These are phyloP conservation scores for Macaria notata DNA, from an alignment of 2,888 invertebrate species.

Conservation along the genomic window DNA sequence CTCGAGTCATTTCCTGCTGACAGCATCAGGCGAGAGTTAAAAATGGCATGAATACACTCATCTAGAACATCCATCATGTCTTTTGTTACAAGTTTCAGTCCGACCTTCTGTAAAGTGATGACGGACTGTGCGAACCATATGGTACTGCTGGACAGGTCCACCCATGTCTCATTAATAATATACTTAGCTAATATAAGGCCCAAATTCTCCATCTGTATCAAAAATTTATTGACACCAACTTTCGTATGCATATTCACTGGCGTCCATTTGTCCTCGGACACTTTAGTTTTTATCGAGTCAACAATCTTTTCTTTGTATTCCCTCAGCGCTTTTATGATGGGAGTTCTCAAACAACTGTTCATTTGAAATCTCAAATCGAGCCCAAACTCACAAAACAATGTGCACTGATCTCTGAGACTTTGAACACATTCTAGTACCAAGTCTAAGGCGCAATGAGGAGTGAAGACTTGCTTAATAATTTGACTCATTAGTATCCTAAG, in stretches of 20 bases:
- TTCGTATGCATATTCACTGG: conserved; percentile 90
- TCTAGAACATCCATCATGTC: conserved; percentile 89
- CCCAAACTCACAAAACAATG: conserved; percentile 85
- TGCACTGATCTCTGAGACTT: conserved; percentile 88
- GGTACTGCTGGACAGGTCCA: conserved; percentile 90
- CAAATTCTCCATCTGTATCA: conserved; percentile 86
- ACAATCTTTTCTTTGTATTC: conserved; percentile 91
- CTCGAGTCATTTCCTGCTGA: conserved; percentile 68
- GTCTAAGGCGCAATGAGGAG: conserved; percentile 92
- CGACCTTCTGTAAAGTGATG: conserved; percentile 88
- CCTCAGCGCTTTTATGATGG: conserved; percentile 88
- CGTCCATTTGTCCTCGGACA: conserved; percentile 93
- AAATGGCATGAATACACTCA: conserved; percentile 87
- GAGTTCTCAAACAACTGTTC: conserved; percentile 91
- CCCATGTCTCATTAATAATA: conserved; percentile 84
- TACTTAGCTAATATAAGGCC: conserved; percentile 86
- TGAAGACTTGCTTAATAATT: conserved; percentile 93
- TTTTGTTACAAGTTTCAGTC: conserved; percentile 87
- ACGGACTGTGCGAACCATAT: conserved; percentile 90
- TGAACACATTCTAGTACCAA: conserved; percentile 93
- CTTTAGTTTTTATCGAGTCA: conserved; percentile 89
- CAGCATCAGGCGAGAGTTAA: conserved; percentile 87
- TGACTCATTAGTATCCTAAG: conserved; percentile 90
- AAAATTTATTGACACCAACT: conserved; percentile 85
- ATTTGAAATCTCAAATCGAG: conserved; percentile 96